A percentile compares a stretch with the other conserved stretches of the same genome.
phyloP scores from a whole-genome alignment of 2,888 invertebrate species.

The Eumacrocentrus americanus region DNA sequence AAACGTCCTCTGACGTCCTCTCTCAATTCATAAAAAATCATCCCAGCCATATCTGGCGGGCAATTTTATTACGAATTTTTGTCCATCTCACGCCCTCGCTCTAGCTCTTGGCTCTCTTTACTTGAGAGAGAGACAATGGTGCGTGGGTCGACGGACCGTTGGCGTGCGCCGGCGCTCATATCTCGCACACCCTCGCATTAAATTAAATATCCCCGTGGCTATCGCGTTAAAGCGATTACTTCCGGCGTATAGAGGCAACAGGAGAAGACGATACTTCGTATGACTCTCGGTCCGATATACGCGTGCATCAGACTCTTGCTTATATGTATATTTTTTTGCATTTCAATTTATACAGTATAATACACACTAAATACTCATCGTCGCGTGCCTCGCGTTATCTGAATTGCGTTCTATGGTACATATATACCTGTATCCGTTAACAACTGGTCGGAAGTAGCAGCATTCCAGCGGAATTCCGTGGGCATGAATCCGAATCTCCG shows the following conservation, averaged over 20 bases:
- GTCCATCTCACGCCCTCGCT: conserved; percentile 31
- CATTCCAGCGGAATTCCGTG: conserved; percentile 32
- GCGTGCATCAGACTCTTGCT: too few relatives aligned
- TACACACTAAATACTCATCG: conserved; percentile 11
- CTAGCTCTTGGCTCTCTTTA: conserved; percentile 20
- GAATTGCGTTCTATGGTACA: conserved; percentile 24
- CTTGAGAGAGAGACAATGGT: conserved; percentile 28
- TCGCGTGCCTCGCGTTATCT: conserved; percentile 29
- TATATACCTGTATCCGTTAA: conserved; percentile 22
- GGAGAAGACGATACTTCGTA: conserved; percentile 16
- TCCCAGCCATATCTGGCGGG: conserved; percentile 22
- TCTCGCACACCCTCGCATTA: conserved; percentile 29
- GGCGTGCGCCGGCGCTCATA: conserved; percentile 30
- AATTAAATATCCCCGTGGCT: conserved; percentile 33
- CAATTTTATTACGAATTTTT: conserved; percentile 31
- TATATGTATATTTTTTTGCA: neutral
- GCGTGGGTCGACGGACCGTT: conserved; percentile 31
- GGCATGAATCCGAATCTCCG: conserved; percentile 30
- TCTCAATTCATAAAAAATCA: conserved; percentile 16
- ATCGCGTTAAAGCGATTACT: conserved; percentile 33
- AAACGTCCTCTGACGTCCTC: conserved; percentile 10
- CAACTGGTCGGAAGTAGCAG: conserved; percentile 27
- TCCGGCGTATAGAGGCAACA: conserved; percentile 22
- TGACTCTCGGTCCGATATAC: neutral
- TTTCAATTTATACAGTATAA: neutral